phyloP scores from a whole-genome alignment of 2,888 invertebrate species.

The Protophormia terraenovae region DNA sequence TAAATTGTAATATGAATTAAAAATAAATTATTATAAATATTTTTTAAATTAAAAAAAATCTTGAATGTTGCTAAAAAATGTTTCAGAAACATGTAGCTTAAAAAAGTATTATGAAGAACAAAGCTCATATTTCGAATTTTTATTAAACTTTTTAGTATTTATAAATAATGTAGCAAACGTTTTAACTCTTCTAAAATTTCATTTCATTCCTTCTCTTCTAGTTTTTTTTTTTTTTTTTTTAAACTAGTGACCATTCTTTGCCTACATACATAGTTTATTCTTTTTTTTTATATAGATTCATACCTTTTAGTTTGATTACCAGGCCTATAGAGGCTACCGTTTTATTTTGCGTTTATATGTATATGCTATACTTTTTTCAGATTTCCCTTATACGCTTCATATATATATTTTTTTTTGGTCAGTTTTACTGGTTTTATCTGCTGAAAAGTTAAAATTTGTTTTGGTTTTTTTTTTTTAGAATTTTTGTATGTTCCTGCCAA shows the following conservation, averaged over 20 bases:
- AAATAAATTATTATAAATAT: too few relatives aligned
- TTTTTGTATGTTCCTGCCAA: neutral
- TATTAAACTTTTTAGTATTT: neutral
- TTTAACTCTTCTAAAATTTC: neutral
- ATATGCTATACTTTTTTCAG: neutral
- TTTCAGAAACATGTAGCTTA: neutral
- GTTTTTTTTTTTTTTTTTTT: neutral
- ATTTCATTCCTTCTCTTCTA: neutral
- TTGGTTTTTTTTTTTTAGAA: neutral
- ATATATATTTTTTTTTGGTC: neutral
- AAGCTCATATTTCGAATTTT: too few relatives aligned
- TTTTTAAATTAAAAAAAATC: too few relatives aligned
- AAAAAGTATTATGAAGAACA: neutral
- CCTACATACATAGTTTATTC: slow-evolving; percentile 4
- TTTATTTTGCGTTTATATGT: slow-evolving; percentile 9
- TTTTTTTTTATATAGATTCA: slow-evolving; percentile 27
- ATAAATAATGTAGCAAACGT: neutral
- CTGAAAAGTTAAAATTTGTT: slow-evolving; percentile 33
- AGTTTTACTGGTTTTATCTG: slow-evolving; percentile 49
- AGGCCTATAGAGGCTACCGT: slow-evolving; percentile 32
- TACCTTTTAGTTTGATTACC: slow-evolving; percentile 61
- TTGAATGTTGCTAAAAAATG: neutral
- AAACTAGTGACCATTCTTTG: slow-evolving; percentile 7
- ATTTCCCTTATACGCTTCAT: neutral
- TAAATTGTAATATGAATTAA: too few relatives aligned